These are phyloP conservation scores for Carollia perspicillata DNA, from an alignment of 2,113 vertebrate genomes.

Conservation along the genomic window DNA sequence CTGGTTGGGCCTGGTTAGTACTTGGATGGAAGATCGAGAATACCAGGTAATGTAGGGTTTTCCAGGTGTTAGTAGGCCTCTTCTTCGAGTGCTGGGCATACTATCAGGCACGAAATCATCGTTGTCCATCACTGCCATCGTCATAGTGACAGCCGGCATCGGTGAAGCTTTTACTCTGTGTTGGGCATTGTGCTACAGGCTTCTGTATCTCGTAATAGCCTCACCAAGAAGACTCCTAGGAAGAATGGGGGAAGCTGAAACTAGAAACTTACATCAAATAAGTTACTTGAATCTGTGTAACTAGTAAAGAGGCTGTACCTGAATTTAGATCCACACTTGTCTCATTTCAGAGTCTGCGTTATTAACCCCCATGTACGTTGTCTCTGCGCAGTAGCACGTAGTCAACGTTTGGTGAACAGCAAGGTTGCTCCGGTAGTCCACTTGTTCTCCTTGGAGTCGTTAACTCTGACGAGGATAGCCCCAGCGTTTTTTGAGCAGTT, in stretches of 20 bases:
- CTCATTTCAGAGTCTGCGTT: not conserved
- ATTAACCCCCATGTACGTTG: not conserved
- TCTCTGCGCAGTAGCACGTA: not conserved
- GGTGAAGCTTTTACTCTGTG: not conserved
- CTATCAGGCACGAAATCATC: not conserved
- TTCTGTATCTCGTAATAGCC: not conserved
- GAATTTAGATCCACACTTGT: not conserved
- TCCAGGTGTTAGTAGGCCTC: not conserved
- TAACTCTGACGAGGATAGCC: not conserved
- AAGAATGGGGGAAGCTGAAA: not conserved
- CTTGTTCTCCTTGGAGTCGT: not conserved
- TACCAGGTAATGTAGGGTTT: not conserved
- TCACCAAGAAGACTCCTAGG: not conserved
- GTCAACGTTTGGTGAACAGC: not conserved
- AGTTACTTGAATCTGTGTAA: not conserved
- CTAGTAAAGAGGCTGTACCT: not conserved
- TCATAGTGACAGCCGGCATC: not conserved
- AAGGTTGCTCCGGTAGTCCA: not conserved
- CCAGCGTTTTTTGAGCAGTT: not conserved
- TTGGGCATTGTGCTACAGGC: not conserved
- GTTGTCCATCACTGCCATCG: fast-evolving
- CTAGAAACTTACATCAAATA: not conserved
- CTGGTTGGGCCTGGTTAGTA: not conserved
- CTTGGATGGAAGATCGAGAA: not conserved
- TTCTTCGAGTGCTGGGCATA: not conserved